Base-by-base conservation (phyloP, 2,797 vertebrate species). In the Antennarius maculatus region DNA sequence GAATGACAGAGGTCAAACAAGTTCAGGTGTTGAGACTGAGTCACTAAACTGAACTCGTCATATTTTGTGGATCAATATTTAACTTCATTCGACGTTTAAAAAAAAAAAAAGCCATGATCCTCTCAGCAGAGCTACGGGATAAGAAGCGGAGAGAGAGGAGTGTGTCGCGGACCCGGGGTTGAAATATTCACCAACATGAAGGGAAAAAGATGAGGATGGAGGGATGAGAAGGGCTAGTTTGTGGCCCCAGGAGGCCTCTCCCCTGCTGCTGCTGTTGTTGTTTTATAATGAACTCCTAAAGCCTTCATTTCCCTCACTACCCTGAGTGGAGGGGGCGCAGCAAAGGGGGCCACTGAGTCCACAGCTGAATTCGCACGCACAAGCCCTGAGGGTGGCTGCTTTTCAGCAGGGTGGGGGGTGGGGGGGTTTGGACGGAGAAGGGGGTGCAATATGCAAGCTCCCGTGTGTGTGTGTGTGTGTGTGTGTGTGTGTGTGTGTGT, bases 251-350 rank as follows among this genome's bases (percentile, higher is more conserved):
- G 88, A 91, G 92, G 84, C 83, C 89, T 66, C 52, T 83, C 89
- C 86, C 89, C 89, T 88, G 80, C 89, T 86, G 87, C 85, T 88
- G 76, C 85, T 86, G 80, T 82, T 92, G 91, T 90, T 89, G 88
- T 93, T 93, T 92, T 91, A 94, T 93, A 94, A 94, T 88, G 90
- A 94, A 94, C 85, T 93, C 85, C 81, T 88, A 93, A 94, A 94
- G 93, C 91, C 87, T 94, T 94, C 87, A 94, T 94, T 94, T 94
- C 93, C 94, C 92, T 89, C 85, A 43, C 80, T 82, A 61, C 79
- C 73, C 84, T 71, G 76, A 78, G 82, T 45, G 58, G 75, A 74
- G 79, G 81, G 69, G 87, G 79, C 6, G 74, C 74, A 52, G 80
- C 12, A 12, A 82, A 74, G 88, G 83, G 88, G 83, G 86, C 82